Base-by-base conservation (phyloP, 2,888 invertebrate genomes). In the Oeneis ivallda region DNA sequence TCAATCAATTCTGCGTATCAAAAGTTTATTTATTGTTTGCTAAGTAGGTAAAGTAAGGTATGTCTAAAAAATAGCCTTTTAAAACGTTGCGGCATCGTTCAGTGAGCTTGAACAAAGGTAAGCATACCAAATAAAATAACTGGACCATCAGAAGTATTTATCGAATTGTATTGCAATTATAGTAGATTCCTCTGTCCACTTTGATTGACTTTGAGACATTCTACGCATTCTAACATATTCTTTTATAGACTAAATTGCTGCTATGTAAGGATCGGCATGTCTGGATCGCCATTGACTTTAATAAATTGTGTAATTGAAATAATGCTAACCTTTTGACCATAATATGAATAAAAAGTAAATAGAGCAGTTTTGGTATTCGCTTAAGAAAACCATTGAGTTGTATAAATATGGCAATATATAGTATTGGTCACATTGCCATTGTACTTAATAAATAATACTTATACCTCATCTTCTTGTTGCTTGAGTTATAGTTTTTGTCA, bases 91-190 rank as follows among this genome's bases (percentile, higher is more conserved):
- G 56, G 65, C 59, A 45, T 50, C 26, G 39, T 15, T 52, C 57
- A 65, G 58, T 37, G 58, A 54, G 67, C 64, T 63, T 64, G 60
- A 61, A 65, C 37, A 61, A 64, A 37, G 54, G 54, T 54, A 39
- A 65, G 49, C 64, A 67, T 66, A 58, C 62, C 68, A 60, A 66
- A 69, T 67, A 66, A 67, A 69, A 71, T 50, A 68, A 71, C 66
- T 57, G 67, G 64, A 60, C 62, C 50, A 59, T 63, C 63, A 65
- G 62, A 59, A 58, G 53, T 70, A 67, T 70, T 72, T 65, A 69
- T 68, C 66, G 62, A 64, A 71, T 72, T 67, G 66, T 67, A 65
- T 65, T 64, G 69, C 70, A 70, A 72, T 69, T 66, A 66, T 61
- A 50, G 66, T 58, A 54, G 66, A 70, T 66, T 67, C 70, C 58